These are phyloP conservation scores for Nasonovia ribisnigri DNA, from an alignment of 2,888 invertebrate species.

Conservation along the genomic window DNA sequence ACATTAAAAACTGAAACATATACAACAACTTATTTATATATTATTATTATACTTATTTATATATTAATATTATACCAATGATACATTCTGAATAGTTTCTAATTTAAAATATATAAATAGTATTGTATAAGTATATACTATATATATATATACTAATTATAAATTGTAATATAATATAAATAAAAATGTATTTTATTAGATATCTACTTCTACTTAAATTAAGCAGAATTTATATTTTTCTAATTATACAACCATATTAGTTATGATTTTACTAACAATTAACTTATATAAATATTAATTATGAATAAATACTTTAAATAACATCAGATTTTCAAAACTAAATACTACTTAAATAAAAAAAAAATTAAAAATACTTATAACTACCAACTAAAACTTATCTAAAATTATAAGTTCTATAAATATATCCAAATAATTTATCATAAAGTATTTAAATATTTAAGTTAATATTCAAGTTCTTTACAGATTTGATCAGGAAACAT, in stretches of 20 bases:
- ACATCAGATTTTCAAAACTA: neutral
- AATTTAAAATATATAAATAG: neutral
- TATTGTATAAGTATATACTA: neutral
- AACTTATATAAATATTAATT: neutral
- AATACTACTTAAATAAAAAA: too few relatives aligned
- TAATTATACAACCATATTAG: neutral
- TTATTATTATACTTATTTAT: too few relatives aligned
- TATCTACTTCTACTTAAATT: neutral
- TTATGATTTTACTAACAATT: neutral
- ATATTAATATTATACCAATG: neutral
- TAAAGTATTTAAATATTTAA: neutral
- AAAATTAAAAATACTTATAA: too few relatives aligned
- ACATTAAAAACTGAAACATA: slow-evolving; percentile 58
- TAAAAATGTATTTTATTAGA: neutral
- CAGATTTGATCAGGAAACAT: neutral
- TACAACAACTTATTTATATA: neutral
- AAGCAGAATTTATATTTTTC: neutral
- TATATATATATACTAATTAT: neutral
- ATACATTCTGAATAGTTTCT: neutral
- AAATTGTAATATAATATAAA: neutral
- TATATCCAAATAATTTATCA: neutral
- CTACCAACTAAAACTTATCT: neutral
- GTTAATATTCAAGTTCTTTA: neutral
- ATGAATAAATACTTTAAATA: neutral
- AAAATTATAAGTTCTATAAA: neutral